Percentiles rank a stretch among this genome's conserved stretches.
These are phyloP conservation scores for Lagorchestes hirsutus DNA, from an alignment of 2,797 vertebrate species.

Conservation along the genomic window DNA sequence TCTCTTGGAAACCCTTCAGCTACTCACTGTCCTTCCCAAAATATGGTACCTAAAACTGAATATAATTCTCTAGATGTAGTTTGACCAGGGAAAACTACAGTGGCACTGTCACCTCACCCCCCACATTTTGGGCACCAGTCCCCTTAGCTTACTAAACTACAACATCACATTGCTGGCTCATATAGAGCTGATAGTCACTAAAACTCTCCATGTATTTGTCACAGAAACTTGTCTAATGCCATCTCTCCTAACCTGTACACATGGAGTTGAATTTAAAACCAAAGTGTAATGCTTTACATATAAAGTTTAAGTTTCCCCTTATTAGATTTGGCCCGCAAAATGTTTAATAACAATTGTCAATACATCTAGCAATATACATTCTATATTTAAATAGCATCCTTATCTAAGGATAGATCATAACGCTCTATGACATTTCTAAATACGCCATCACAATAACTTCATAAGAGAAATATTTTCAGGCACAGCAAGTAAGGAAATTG, in stretches of 20 bases:
- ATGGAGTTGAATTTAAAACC: neutral
- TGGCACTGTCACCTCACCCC: neutral
- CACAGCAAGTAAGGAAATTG: too few relatives aligned
- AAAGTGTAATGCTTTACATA: neutral
- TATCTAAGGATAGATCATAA: neutral
- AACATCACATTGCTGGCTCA: neutral
- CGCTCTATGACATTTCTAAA: neutral
- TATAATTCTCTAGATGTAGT: neutral
- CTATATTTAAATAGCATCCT: neutral
- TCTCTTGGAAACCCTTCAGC: neutral
- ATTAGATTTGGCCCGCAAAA: neutral
- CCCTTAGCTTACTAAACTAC: neutral
- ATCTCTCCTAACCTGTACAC: neutral
- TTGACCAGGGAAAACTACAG: neutral
- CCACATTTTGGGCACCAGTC: neutral
- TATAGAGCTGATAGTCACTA: neutral
- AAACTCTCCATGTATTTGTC: neutral
- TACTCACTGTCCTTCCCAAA: neutral
- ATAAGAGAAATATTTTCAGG: neutral
- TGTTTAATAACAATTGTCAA: neutral
- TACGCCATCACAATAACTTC: neutral
- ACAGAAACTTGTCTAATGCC: neutral
- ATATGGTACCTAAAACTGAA: neutral
- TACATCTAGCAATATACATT: neutral
- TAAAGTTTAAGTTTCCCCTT: neutral